Evolutionary conservation across 2,113 vertebrate genomes (phyloP).

Genomic region (Neopipo cinnamomea): DNA sequence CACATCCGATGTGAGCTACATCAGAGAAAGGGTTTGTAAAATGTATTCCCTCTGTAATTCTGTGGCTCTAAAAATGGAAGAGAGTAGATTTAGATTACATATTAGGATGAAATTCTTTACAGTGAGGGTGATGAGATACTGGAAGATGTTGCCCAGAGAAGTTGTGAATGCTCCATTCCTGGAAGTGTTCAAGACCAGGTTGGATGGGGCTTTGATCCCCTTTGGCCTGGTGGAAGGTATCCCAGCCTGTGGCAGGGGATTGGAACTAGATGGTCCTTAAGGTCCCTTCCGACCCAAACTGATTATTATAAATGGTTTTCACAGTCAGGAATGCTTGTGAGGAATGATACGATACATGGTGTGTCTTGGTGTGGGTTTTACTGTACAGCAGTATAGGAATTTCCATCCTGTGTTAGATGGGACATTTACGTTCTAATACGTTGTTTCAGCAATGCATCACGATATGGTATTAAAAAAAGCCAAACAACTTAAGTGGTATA

Average conservation of each 20-base stretch:
- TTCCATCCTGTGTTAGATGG: background rate
- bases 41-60: background rate
- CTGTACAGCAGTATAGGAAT: background rate
- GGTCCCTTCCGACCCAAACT: background rate
- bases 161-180: background rate
- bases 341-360: background rate
- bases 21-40: background rate
- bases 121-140: background rate
- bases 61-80: background rate
- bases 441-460: background rate
- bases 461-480: background rate
- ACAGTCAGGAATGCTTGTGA: background rate
- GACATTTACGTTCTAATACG: background rate
- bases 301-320: background rate
- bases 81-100: background rate
- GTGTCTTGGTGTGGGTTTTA: background rate
- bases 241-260: background rate
- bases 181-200: background rate
- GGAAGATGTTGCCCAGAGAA: background rate
- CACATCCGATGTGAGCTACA: background rate
- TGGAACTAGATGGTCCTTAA: background rate
- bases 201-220: background rate
- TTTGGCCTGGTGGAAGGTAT: background rate
- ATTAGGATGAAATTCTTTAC: background rate
- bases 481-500: background rate